Conservation (phyloP, 2,888 invertebrate species). For the Acanthosepion lycidas region DNA sequence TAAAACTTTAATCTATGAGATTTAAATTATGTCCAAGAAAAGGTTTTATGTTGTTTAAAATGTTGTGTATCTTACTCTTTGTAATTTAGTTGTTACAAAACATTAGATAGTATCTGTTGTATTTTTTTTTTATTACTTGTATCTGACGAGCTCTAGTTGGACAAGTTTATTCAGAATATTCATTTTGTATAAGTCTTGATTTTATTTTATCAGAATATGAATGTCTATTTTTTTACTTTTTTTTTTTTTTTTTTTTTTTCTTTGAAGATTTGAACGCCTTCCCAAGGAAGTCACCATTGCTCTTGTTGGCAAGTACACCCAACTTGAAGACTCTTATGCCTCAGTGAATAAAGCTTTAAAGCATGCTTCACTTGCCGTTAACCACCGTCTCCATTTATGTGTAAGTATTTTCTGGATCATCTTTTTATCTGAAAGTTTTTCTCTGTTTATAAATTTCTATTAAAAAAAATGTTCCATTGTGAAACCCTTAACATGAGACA, state of each 20-base stretch:
- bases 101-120: too few relatives aligned
- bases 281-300: slow-evolving; percentile 90
- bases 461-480: too few relatives aligned
- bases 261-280: slow-evolving; percentile 83
- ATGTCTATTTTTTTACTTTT: background rate
- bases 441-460: too few relatives aligned
- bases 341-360: slow-evolving; percentile 95
- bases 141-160: too few relatives aligned
- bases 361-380: slow-evolving; percentile 90
- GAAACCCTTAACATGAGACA: too few relatives aligned
- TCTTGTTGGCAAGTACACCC: slow-evolving; percentile 97
- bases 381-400: slow-evolving; percentile 87
- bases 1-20: too few relatives aligned
- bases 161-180: background rate
- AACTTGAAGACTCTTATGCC: slow-evolving; percentile 95
- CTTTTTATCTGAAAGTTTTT: too few relatives aligned
- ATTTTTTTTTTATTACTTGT: too few relatives aligned
- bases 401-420: slow-evolving; percentile 71
- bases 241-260: background rate
- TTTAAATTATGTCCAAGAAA: too few relatives aligned
- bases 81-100: too few relatives aligned
- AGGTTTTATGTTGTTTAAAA: too few relatives aligned
- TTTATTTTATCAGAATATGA: background rate
- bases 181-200: background rate
- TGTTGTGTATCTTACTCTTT: too few relatives aligned